phyloP scores from a whole-genome alignment of 2,888 invertebrate genomes.

The Peribatodes rhomboidaria region DNA sequence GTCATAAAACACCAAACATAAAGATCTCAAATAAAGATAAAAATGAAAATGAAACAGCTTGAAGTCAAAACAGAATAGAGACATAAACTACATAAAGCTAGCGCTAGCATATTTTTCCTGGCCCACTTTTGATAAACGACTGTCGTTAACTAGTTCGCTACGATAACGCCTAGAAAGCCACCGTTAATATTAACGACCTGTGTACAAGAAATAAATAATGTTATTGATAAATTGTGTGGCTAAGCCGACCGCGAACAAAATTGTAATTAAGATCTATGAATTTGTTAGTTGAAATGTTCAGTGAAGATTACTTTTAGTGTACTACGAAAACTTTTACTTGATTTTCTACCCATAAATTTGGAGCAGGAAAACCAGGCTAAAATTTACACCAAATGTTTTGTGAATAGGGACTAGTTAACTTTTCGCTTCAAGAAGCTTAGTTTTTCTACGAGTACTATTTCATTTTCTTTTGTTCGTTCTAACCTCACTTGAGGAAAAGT shows the following conservation, averaged over 20 bases:
- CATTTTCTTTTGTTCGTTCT: too few species aligned
- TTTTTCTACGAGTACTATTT: too few species aligned
- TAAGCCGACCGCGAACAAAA: slow-evolving; percentile 33
- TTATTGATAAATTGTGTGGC: slow-evolving; percentile 40
- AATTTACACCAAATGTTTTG: too few species aligned
- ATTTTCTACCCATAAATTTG: too few species aligned
- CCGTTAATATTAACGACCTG: slow-evolving; percentile 55
- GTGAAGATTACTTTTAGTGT: too few species aligned
- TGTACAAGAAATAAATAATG: slow-evolving; percentile 42
- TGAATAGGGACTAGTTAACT: too few species aligned
- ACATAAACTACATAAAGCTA: slow-evolving; percentile 35
- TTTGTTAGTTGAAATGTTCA: slow-evolving; percentile 11
- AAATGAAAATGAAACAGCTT: slow-evolving; percentile 11
- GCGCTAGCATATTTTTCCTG: slow-evolving; percentile 58
- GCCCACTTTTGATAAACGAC: slow-evolving; percentile 60
- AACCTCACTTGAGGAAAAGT: too few species aligned
- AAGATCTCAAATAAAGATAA: slow-evolving; percentile 17
- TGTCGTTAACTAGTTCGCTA: slow-evolving; percentile 47
- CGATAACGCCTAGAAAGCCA: slow-evolving; percentile 57
- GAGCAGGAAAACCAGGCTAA: too few species aligned
- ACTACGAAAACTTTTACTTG: too few species aligned
- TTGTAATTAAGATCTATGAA: slow-evolving; percentile 40
- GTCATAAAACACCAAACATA: slow-evolving; percentile 9
- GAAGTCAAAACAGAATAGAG: slow-evolving; percentile 32
- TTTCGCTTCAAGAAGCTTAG: too few species aligned